Conservation (phyloP, 2,113 vertebrate genomes). For the Empidonax alnorum region DNA sequence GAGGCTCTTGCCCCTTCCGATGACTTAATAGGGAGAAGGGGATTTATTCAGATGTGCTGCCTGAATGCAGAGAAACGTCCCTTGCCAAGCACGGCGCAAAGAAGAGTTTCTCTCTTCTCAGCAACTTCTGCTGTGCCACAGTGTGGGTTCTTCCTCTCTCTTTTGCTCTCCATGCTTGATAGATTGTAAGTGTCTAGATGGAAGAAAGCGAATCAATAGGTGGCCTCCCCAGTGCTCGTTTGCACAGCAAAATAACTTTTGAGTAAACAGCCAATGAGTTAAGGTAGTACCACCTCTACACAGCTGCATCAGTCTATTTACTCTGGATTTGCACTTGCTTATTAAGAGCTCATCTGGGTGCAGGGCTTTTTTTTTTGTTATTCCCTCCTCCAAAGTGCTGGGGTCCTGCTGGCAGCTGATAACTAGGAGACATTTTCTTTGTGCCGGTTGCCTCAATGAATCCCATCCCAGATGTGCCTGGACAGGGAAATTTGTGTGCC, state of each 20-base stretch:
- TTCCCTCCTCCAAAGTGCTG: background rate
- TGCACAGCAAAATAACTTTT: slow-evolving; percentile 54
- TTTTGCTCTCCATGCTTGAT: slow-evolving; percentile 41
- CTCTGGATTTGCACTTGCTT: background rate
- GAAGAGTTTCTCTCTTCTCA: background rate
- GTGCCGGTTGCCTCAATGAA: background rate
- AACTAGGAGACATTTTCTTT: background rate
- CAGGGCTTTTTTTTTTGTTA: background rate
- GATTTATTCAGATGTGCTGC: background rate
- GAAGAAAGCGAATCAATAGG: slow-evolving; percentile 51
- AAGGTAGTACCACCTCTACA: background rate
- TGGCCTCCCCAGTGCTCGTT: slow-evolving; percentile 49
- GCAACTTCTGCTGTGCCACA: background rate
- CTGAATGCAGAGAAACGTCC: background rate
- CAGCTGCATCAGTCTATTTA: background rate
- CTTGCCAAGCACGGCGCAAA: background rate
- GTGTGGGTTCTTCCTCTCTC: slow-evolving; percentile 2
- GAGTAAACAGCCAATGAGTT: slow-evolving; percentile 36
- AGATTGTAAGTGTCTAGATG: slow-evolving; percentile 46
- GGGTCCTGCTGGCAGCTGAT: background rate
- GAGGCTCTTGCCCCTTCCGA: background rate
- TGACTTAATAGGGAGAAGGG: background rate
- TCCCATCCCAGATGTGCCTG: background rate
- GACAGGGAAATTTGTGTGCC: background rate
- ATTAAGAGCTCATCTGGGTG: background rate